Conservation (phyloP, 92 coral and sea anemone species). For the Heteractis magnifica region DNA sequence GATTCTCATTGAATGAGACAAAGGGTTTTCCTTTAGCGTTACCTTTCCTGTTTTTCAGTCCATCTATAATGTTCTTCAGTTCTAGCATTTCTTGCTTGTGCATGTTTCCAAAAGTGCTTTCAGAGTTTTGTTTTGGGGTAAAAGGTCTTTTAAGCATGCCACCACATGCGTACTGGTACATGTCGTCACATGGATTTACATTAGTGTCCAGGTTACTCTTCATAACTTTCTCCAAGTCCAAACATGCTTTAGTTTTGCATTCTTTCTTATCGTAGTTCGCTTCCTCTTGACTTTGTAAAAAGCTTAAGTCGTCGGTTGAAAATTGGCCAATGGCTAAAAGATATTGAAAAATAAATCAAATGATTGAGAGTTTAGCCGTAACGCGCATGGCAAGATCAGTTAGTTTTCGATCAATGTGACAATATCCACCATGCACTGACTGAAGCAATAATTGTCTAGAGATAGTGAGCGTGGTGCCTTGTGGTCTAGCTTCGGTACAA, state of each 20-base stretch:
- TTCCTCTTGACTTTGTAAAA: background rate
- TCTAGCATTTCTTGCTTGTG: background rate
- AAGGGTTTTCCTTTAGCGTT: background rate
- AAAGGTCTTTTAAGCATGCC: slow-evolving; percentile 16
- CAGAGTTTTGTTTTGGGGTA: background rate
- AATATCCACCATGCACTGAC: no score
- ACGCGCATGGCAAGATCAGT: no score
- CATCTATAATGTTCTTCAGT: slow-evolving; percentile 15
- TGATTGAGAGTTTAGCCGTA: background rate
- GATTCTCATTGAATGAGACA: background rate
- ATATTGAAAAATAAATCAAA: background rate
- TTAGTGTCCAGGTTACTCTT: slow-evolving; percentile 31
- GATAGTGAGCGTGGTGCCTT: no score
- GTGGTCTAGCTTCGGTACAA: no score
- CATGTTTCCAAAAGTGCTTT: slow-evolving; percentile 22
- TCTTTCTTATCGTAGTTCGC: background rate
- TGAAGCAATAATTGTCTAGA: no score
- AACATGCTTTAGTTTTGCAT: slow-evolving; percentile 41
- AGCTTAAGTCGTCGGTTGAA: background rate
- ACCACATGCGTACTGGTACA: slow-evolving; percentile 64
- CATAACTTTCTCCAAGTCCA: slow-evolving; percentile 17
- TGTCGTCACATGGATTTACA: slow-evolving; percentile 48
- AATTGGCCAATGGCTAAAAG: background rate
- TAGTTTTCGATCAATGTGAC: no score
- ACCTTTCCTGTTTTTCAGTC: slow-evolving; percentile 26